Evolutionary conservation across 2,113 vertebrate species (phyloP).

Genomic region (Coryphaenoides rupestris): DNA sequence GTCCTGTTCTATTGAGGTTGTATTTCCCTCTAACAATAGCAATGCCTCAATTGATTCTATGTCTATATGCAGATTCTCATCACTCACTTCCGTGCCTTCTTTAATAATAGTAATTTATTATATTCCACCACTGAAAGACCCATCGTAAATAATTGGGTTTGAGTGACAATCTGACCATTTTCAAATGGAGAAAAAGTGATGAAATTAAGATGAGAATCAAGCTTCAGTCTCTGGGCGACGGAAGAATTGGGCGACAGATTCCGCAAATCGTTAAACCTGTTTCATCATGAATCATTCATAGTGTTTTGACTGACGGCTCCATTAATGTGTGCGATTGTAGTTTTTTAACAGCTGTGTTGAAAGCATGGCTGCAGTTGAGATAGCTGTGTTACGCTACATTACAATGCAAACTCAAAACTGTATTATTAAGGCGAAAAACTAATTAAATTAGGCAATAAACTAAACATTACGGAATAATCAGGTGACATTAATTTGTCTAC

Average conservation of each 20-base stretch:
- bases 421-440: background rate
- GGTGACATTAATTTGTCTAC: background rate
- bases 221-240: constrained; percentile 4
- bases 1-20: no score
- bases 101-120: constrained; percentile 10
- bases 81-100: no score
- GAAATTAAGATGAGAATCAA: background rate
- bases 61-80: no score
- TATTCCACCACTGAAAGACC: constrained; percentile 26
- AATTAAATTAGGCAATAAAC: no score
- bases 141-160: constrained; percentile 27
- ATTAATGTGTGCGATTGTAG: no score
- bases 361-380: background rate
- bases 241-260: background rate
- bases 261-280: no score
- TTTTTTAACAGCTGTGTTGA: no score
- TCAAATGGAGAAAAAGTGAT: constrained; percentile 12
- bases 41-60: no score
- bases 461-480: background rate
- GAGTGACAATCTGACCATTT: background rate
- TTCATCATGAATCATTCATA: no score
- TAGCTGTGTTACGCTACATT: background rate
- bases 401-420: background rate
- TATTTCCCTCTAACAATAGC: no score
- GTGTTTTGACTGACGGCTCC: no score